Evolutionary conservation across 2,113 vertebrate genomes (phyloP), one percentile per base, ranked within the genome.

Genomic region (Excalfactoria chinensis): DNA sequence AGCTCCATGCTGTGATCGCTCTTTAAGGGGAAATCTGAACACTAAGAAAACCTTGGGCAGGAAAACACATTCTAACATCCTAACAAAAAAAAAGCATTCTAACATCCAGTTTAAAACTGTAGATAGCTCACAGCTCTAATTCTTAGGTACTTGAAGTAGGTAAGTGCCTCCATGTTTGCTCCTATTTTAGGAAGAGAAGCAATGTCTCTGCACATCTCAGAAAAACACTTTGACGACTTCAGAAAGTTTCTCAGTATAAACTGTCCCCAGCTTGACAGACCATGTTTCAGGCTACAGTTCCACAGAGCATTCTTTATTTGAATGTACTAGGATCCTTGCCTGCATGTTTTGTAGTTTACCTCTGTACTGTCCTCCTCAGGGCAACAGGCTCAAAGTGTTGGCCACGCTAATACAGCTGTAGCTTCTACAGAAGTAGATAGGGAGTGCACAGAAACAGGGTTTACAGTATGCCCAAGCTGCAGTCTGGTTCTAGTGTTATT

Each of bases 351-450:
- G 56, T 76, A 89, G 23, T 14, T 11, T 7, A 63, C 6, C 2
- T 44, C 21, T 23, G 0, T 26, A 22, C 9, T 1, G 7, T 7
- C 9, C 16, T 26, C 13, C 15, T 44, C 28, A 51, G 44, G 59
- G 20, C 20, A 66, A 64, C 4, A 0, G 4, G 3, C 49, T 70
- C 17, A 49, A 91, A 11, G 5, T 10, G 6, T 8, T 75, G 0
- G 0, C 32, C 41, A 14, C 0, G 0, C 49, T n/a, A 56, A 23
- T 7, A 2, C 0, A 0, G 2, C 26, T 16, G 6, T 9, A 49
- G 44, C 14, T 55, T 37, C 13, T 41, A 11, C 9, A 32, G n/a
- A 20, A 34, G 34, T 5, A 6, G 18, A 23, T 81, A 53, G 74
- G 35, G 12, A 46, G 40, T 2, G 22, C 66, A 55, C 11, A 40